Base-by-base conservation (phyloP, 2,797 vertebrate species). In the Alexandromys oeconomus region DNA sequence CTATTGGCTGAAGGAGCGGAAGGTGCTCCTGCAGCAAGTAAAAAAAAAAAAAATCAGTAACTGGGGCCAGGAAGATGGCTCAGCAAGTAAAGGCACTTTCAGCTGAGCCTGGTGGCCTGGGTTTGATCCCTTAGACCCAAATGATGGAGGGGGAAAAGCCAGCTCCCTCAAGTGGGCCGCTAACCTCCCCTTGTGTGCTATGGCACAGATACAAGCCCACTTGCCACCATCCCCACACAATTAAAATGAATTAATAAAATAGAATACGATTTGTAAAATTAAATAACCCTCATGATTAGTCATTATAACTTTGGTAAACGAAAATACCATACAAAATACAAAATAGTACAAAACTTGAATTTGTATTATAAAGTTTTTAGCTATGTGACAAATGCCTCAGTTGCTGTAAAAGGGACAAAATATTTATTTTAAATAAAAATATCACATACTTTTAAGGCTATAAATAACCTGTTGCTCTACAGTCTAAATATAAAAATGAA, bases 401-500 rank as follows among this genome's bases (percentile, higher is more conserved):
- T 85, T 87, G 67, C 51, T 79, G 10, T 59, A 82, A 61, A n/a
- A 65, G 27, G 27, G 74, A 79, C 6, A 85, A 93, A 73, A 77
- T 79, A 71, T 1, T 80, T 81, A 93, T 71, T 97, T 91, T 63
- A 85, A 94, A 89, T 76, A 90, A 95, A 93, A 43, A 87, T 92
- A 54, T 43, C 19, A 19, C 43, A 63, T 1, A 87, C 11, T 23
- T 27, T 94, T 92, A 67, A 48, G 81, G 80, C 25, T 90, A 65
- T 46, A 82, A 87, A 46, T 88, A 87, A 89, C 81, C 5, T 78
- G 29, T 9, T 21, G 27, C 34, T 61, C 19, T 34, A 84, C 14
- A 84, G 19, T 31, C 19, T 67, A n/a, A 69, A 25, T 11, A 10
- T 13, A 31, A 76, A 89, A 63, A 81, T 71, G 13, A 73, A 57